Evolutionary conservation across 2,888 invertebrate species (phyloP), one percentile per base, ranked within the genome.

Genomic region (Hesperia comma): DNA sequence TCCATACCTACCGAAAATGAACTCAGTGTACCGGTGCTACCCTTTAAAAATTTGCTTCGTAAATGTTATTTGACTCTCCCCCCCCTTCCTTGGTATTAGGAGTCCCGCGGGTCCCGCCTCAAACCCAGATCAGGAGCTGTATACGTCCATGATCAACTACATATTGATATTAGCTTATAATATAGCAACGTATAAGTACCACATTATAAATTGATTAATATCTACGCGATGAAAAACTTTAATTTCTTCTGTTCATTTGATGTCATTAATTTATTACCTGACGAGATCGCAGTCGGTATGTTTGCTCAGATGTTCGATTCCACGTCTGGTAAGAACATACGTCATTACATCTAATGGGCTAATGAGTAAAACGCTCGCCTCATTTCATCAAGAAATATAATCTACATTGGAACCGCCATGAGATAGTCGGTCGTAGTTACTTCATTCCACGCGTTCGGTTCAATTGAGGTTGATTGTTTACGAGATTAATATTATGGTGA

Each of bases 401-500:
- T 64, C 21, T 15, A 57, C 51, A 54, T 60, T 64, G 64, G 33
- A 64, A 58, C 53, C 53, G 64, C 58, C 33, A 41, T 33, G 43
- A 53, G 43, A 53, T 60, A 32, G 53, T 32, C 55, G 55, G 51
- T 26, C 51, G 41, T 58, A 43, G 43, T 46, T 46, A 66, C 60
- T 53, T 33, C 58, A n/a, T 41, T 54, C 58, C 64, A 54, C 43
- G 41, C 64, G 54, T 43, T 60, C 19, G 2, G 19, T 54, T 53
- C 58, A 66, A 66, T 66, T 66, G 58, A 66, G 64, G 64, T 66
- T 66, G 64, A 60, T 53, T 60, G 53, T 66, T 66, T 32, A 40
- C n/a, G 32, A 60, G 58, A 64, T 58, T 46, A 46, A 46, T 46
- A 17, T 10, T 37, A 37, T 46, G 17, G 15, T 46, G 43, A 46